Percentiles rank a stretch among this genome's conserved stretches.
phyloP scores from a whole-genome alignment of 2,113 vertebrate species.

The Cercocebus atys region DNA sequence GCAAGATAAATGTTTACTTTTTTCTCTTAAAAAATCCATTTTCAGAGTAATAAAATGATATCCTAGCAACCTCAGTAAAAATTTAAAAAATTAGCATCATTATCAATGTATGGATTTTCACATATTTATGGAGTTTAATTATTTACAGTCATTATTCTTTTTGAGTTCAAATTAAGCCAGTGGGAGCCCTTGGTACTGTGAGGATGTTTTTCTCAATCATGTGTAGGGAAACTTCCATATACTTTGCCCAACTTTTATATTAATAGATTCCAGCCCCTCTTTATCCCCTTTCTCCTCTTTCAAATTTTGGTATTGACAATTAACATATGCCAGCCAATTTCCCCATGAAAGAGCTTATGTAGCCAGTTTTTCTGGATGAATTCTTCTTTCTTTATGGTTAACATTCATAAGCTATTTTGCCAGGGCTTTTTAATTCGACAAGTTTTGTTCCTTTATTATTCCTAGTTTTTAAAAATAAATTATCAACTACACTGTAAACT shows the following conservation, averaged over 20 bases:
- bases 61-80: background rate
- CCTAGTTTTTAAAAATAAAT: background rate
- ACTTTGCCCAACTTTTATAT: conserved; percentile 12
- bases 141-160: background rate
- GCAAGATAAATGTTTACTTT: background rate
- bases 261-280: background rate
- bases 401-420: background rate
- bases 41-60: background rate
- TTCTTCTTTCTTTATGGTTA: background rate
- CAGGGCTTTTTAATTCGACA: background rate
- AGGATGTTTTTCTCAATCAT: background rate
- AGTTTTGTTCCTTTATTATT: background rate
- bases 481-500: background rate
- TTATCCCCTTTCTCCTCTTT: background rate
- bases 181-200: background rate
- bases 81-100: background rate
- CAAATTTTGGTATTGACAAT: background rate
- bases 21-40: background rate
- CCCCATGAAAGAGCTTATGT: background rate
- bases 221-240: background rate
- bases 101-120: background rate
- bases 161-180: background rate
- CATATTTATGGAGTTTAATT: background rate
- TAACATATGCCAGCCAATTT: background rate
- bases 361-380: background rate